phyloP scores from a whole-genome alignment of 2,113 vertebrate species.

The Burhinus bistriatus region DNA sequence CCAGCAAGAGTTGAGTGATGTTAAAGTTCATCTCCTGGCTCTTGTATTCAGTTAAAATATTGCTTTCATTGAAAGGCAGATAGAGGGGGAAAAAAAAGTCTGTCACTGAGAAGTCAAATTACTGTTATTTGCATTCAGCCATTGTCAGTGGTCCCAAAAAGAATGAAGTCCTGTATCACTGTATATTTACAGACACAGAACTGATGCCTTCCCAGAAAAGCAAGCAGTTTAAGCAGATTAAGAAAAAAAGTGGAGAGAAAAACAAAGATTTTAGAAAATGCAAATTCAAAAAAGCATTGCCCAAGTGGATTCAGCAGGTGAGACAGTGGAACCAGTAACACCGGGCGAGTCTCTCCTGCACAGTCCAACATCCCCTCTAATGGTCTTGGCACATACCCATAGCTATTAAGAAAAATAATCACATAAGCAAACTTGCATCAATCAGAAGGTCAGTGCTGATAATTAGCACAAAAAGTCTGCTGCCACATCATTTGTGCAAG shows the following conservation, averaged over 20 bases:
- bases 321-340: not conserved
- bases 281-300: not conserved
- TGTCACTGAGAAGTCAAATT: not conserved
- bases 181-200: not conserved
- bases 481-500: not conserved
- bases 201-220: not conserved
- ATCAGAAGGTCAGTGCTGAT: not conserved
- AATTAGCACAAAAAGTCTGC: not conserved
- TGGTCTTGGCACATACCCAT: not conserved
- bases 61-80: not conserved
- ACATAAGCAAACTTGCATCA: not conserved
- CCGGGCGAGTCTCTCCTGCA: not conserved
- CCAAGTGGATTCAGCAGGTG: not conserved
- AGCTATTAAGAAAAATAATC: not conserved
- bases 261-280: not conserved
- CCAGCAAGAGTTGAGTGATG: not conserved
- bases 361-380: not conserved
- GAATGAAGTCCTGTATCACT: not conserved
- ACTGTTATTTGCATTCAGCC: not conserved
- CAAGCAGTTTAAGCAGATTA: not conserved
- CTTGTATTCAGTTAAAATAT: not conserved
- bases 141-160: not conserved
- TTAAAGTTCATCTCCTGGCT: not conserved
- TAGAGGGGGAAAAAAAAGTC: not conserved
- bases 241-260: not conserved